These are phyloP conservation scores for Leptarthrus brevirostris DNA, from an alignment of 2,888 invertebrate genomes.

Conservation along the genomic window DNA sequence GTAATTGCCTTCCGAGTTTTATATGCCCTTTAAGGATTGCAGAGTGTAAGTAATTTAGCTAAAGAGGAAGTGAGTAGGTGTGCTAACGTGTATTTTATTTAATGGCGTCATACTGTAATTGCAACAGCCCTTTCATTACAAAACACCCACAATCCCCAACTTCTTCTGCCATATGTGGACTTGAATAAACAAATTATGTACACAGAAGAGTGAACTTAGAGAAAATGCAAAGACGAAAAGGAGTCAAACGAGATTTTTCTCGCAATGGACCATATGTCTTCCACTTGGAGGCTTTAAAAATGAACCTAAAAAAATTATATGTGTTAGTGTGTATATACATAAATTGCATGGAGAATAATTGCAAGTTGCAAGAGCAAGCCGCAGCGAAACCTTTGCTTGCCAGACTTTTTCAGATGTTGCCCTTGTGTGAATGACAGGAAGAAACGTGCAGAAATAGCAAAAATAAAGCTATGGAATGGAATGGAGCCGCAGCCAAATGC, in stretches of 20 bases:
- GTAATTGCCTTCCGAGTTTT: neutral
- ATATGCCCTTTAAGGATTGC: conserved; percentile 13
- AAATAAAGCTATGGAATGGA: conserved; percentile 16
- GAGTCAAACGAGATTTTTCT: conserved; percentile 17
- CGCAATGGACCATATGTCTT: conserved; percentile 31
- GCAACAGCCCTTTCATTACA: conserved; percentile 7
- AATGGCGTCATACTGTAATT: conserved; percentile 9
- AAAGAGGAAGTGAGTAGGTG: conserved; percentile 27
- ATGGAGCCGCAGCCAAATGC: too few species aligned
- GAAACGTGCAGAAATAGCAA: conserved; percentile 29
- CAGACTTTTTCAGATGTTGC: neutral
- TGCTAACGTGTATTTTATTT: conserved; percentile 19
- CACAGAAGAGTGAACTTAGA: neutral
- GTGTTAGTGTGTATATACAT: conserved; percentile 36
- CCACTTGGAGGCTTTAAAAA: conserved; percentile 15
- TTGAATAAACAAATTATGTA: conserved; percentile 28
- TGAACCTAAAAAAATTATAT: conserved; percentile 32
- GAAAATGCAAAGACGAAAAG: neutral
- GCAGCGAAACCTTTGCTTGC: neutral
- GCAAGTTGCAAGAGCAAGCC: neutral
- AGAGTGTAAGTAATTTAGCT: conserved; percentile 1
- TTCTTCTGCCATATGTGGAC: conserved; percentile 17
- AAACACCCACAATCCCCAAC: conserved; percentile 9
- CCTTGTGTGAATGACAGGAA: conserved; percentile 43
- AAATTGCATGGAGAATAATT: conserved; percentile 34